Evolutionary conservation across 2,113 vertebrate genomes (phyloP).

Genomic region (Australoheros scitulus): DNA sequence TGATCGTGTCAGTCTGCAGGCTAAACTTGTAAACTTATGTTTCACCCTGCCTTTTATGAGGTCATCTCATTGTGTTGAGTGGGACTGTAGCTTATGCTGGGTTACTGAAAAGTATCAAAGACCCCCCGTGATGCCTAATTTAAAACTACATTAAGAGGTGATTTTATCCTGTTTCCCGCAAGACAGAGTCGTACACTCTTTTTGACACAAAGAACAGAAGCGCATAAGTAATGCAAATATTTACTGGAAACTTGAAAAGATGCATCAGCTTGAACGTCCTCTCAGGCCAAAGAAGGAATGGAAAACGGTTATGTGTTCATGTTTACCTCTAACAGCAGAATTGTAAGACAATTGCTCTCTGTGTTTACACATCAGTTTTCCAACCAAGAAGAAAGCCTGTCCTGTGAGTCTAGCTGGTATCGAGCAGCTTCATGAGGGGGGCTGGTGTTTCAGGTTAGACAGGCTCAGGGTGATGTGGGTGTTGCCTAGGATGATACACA

Average conservation of each 20-base stretch:
- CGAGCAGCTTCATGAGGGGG: conserved; percentile 35
- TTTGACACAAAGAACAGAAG: conserved; percentile 69
- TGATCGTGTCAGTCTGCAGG: neutral
- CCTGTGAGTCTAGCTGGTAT: conserved; percentile 35
- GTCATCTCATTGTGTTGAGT: neutral
- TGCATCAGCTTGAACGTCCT: conserved; percentile 29
- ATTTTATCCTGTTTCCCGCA: conserved; percentile 18
- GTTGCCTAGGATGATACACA: conserved; percentile 6
- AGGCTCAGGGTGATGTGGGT: conserved; percentile 56
- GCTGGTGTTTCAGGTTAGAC: conserved; percentile 72
- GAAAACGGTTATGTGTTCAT: conserved; percentile 63
- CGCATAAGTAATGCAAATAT: conserved; percentile 72
- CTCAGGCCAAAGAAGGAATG: conserved; percentile 74
- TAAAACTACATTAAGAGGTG: conserved; percentile 7
- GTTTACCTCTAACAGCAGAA: conserved; percentile 53
- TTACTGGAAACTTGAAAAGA: conserved; percentile 61
- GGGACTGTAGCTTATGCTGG: neutral
- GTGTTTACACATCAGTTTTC: conserved; percentile 68
- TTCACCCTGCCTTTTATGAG: neutral
- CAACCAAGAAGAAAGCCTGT: conserved; percentile 32
- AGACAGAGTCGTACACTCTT: conserved; percentile 28
- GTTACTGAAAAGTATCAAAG: conserved; percentile 10
- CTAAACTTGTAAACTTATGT: neutral
- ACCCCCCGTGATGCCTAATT: neutral
- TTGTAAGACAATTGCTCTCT: conserved; percentile 62